A percentile compares a stretch with the other conserved stretches of the same genome.
Conservation (phyloP, 2,797 vertebrate genomes). For the Gallirallus australis region DNA sequence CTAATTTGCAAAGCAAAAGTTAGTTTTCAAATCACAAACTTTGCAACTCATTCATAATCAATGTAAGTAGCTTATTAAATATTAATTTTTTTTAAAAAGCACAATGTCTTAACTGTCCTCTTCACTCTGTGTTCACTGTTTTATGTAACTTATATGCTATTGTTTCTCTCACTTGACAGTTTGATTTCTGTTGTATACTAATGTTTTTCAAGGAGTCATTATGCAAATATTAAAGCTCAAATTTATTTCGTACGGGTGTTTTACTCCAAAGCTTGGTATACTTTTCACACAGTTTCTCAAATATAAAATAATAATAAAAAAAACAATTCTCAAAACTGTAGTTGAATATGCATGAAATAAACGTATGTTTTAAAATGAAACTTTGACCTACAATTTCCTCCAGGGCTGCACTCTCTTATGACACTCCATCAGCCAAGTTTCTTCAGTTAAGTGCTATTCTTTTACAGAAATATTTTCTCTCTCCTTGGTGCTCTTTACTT, state of each 20-base stretch:
- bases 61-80: conserved; percentile 13
- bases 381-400: accelerated
- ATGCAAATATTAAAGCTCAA: neutral
- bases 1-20: conserved; percentile 27
- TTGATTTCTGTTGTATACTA: neutral
- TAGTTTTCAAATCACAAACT: conserved; percentile 28
- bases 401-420: neutral
- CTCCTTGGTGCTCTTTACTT: neutral
- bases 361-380: neutral
- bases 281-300: neutral
- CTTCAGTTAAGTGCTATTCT: neutral
- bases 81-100: neutral
- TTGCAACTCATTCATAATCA: conserved; percentile 29
- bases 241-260: neutral
- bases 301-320: neutral
- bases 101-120: neutral
- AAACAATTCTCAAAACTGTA: neutral
- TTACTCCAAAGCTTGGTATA: neutral
- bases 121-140: neutral
- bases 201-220: neutral
- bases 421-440: neutral
- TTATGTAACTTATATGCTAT: neutral
- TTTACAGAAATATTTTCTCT: neutral
- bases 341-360: neutral
- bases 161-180: neutral